A percentile compares a stretch with the other conserved stretches of the same genome.
Conservation (phyloP, 2,888 invertebrate species). For the Zeuzera pyrina region DNA sequence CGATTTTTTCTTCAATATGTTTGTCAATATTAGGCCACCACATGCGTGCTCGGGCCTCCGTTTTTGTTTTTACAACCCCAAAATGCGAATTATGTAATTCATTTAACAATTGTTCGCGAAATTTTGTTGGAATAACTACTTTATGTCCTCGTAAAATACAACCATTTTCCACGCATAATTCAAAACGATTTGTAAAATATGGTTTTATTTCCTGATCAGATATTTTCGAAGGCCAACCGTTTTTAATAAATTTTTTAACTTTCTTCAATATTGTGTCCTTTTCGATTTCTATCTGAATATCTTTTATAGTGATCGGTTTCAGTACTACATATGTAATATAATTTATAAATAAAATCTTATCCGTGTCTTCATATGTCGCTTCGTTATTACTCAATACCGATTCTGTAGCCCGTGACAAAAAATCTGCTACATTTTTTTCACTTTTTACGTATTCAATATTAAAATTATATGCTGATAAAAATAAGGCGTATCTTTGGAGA, state of each 20-base stretch:
- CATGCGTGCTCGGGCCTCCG: slow-evolving; percentile 3
- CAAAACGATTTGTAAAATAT: slow-evolving; percentile 6
- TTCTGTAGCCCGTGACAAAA: too few relatives aligned
- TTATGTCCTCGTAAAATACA: slow-evolving; percentile 5
- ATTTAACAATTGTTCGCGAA: neutral
- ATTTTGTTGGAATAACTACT: slow-evolving; percentile 2
- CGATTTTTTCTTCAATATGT: too few relatives aligned
- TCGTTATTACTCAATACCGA: too few relatives aligned
- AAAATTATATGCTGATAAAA: neutral
- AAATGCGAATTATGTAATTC: slow-evolving; percentile 5
- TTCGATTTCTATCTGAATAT: too few relatives aligned
- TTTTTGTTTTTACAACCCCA: slow-evolving; percentile 9
- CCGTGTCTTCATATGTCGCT: too few relatives aligned
- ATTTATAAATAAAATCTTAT: too few relatives aligned
- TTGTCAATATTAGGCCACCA: slow-evolving; percentile 6
- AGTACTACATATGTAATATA: too few relatives aligned
- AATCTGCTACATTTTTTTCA: too few relatives aligned
- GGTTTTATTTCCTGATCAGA: slow-evolving; percentile 2
- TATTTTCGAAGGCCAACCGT: slow-evolving; percentile 9
- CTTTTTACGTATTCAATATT: neutral
- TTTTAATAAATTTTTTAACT: slow-evolving; percentile 6
- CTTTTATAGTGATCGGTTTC: too few relatives aligned
- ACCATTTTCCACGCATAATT: slow-evolving; percentile 4
- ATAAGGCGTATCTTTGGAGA: neutral
- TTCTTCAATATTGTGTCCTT: slow-evolving; percentile 3